Base-by-base conservation (phyloP, 2,797 vertebrate genomes). In the Diplodus sargus region DNA sequence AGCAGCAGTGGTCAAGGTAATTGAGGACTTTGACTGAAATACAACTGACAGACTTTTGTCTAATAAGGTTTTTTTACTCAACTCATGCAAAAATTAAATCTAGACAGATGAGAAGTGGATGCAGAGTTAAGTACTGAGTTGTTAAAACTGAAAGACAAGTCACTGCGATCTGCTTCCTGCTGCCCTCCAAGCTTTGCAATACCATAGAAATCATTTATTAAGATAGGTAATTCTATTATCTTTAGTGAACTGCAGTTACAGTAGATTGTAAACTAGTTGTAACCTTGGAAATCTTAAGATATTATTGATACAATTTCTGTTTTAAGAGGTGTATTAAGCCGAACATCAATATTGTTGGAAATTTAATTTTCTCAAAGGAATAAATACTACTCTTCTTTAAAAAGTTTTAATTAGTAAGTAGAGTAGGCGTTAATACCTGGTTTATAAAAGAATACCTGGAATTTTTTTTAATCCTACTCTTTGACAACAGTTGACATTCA, bases 401-500 rank as follows among this genome's bases (percentile, higher is more conserved):
- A 47, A 18, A 23, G 15, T n/a, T 1, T 48, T 17, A 70, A 57
- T 57, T 49, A 51, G 4, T 51, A 18, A 18, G 9, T 42, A n/a
- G 18, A 18, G 9, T 42, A n/a, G 17, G 51, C 4, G 28, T 42
- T 62, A 47, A 64, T 28, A 63, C 49, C 54, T 51, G 54, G 22
- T 70, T 16, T 70, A 70, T 60, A 67, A 74, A 9, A 43, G 34
- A 69, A 66, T 79, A 87, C 76, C 70, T 67, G 79, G 67, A 84
- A 64, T 25, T 54, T 47, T 76, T 70, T 76, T 70, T 88, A 88
- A 90, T 89, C 87, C 87, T 84, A 90, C 88, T 92, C 88, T 93
- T 92, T 91, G 88, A 91, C 85, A 80, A 92, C 77, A 84, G 83
- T 74, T 93, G 89, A 92, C 90, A 92, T 92, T 94, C 85, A 92